These are phyloP conservation scores for Gallinago paraguaiae DNA, from an alignment of 2,113 vertebrate genomes.

Conservation along the genomic window DNA sequence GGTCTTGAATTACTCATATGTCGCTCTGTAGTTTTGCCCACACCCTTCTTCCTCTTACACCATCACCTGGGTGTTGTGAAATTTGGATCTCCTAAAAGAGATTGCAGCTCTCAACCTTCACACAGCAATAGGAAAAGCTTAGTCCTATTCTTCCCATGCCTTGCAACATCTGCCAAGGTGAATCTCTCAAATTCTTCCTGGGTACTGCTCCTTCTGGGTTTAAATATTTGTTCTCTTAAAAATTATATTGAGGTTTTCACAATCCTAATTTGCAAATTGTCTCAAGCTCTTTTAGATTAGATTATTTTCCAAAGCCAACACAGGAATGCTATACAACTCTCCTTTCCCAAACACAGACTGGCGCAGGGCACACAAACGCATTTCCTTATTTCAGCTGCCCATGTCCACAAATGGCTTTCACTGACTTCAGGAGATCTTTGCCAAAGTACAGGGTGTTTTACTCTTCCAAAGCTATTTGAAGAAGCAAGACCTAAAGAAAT, in stretches of 20 bases:
- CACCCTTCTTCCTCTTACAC: conserved; percentile 64
- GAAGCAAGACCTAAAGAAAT: not conserved
- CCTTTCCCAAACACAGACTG: not conserved
- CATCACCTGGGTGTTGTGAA: conserved; percentile 50
- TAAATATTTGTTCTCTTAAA: not conserved
- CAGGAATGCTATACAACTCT: not conserved
- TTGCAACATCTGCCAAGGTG: not conserved
- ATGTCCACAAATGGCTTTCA: not conserved
- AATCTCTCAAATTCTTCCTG: not conserved
- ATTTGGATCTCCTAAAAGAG: conserved; percentile 25
- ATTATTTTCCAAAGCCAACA: conserved; percentile 8
- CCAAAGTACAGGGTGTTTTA: not conserved
- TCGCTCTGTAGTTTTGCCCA: conserved; percentile 55
- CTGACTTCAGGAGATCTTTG: not conserved
- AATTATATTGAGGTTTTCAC: not conserved
- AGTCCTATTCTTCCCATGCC: not conserved
- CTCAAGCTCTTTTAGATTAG: not conserved
- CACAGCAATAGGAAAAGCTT: not conserved
- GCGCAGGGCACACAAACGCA: not conserved
- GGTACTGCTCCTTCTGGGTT: not conserved
- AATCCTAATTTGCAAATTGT: not conserved
- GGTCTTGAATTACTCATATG: conserved; percentile 60
- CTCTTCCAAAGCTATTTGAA: not conserved
- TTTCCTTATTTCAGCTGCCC: not conserved
- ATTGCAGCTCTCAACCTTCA: conserved; percentile 24